Evolutionary conservation across 2,888 invertebrate genomes (phyloP), one percentile per base, ranked within the genome.

Genomic region (Himalopsyche anomala): DNA sequence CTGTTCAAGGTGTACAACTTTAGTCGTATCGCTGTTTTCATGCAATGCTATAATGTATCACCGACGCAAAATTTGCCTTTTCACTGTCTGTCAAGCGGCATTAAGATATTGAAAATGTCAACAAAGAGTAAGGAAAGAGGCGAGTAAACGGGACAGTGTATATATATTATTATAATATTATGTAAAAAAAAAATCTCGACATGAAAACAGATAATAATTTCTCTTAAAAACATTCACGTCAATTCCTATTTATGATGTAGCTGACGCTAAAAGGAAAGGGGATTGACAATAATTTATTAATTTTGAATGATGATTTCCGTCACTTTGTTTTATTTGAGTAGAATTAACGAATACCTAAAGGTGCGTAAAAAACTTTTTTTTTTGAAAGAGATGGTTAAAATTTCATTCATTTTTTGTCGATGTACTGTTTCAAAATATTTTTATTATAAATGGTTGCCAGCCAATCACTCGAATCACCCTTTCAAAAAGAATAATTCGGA

Each of bases 21-120:
- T 15, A 51, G 51, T 15, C 51, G 51, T 15, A 51, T 51, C 51
- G 4, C 51, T 51, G 51, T 5, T 51, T 51, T 15, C 15, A 51
- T 51, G 15, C 51, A 51, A 2, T 0, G 51, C 28, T 19, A 19
- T n/a, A 62, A 62, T 62, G 62, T 62, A 62, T n/a, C 28, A 19
- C 28, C 62, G 62, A 9, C 9, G 62, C 28, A 62, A 62, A 62
- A 62, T 62, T 62, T 62, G 62, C 62, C 62, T 62, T 62, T 62
- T 62, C 62, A 62, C 62, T 62, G 62, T 62, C 62, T 62, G 62
- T 62, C 62, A 62, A 62, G 62, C 62, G 62, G 62, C 28, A 62
- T 62, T 62, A 62, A 62, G 62, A 62, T 62, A 62, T 62, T 62
- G 62, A 62, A 62, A 62, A 62, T 62, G 62, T 62, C 19, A 19